Evolutionary conservation across 2,797 vertebrate genomes (phyloP), one percentile per base, ranked within the genome.

Genomic region (Eidolon dupreanum): DNA sequence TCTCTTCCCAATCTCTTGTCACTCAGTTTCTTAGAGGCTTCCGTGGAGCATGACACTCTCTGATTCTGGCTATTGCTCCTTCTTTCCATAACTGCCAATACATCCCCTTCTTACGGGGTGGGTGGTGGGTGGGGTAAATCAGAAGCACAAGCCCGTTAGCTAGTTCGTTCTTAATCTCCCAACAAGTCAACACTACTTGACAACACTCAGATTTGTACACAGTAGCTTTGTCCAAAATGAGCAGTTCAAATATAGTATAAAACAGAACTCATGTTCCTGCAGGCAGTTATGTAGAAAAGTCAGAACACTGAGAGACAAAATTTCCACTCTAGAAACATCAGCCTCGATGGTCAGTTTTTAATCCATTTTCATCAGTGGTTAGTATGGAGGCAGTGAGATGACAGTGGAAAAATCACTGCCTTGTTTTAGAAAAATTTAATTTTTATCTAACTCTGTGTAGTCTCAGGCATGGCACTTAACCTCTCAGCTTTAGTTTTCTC

Each of bases 1-100:
- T 96, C 90, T 84, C 92, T 87, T 95, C 61, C 49, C 31, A 63
- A 71, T 87, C 94, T 94, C 93, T 94, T 95, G 86, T 88, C 96
- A 94, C 88, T 97, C 93, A 86, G 31, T 95, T 84, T 96, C 92
- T 79, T 59, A 46, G 38, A 55, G 71, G 36, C 7, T 36, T 88
- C 46, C 36, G 24, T 1, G 3, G 78, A 70, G 10, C 43, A 11
- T n/a, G 10, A 6, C 6, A 36, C 1, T 85, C 36, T 95, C 36
- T 46, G 79, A 65, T 12, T n/a, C 57, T 31, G 55, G 57, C 31
- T 49, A 2, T 31, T 59, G 88, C 49, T 90, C 31, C 20, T 68
- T 93, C 46, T 22, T 26, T 0, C n/a, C 31, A 46, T 68, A 61
- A 43, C 59, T 90, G 43, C 59, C 31, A 24, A 26, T n/a, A 24